Evolutionary conservation across 2,113 vertebrate genomes (phyloP).

Genomic region (Lycocorax pyrrhopterus): DNA sequence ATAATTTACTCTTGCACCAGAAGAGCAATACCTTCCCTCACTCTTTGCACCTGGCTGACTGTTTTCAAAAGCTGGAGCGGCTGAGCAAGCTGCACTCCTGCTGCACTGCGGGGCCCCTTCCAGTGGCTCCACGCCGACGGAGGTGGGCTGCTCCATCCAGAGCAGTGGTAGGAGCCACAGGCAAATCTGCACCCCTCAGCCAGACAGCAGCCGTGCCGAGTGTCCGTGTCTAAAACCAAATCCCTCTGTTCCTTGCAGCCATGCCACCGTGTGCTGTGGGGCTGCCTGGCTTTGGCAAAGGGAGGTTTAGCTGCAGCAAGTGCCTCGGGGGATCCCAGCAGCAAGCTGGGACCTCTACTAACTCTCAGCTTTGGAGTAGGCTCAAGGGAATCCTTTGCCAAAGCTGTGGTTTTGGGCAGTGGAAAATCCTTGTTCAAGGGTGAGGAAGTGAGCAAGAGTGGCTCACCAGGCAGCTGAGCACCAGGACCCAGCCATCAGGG

Average conservation of each 20-base stretch:
- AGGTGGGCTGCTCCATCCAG: not conserved
- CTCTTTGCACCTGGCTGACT: not conserved
- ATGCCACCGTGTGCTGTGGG: fast-evolving
- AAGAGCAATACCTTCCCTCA: not conserved
- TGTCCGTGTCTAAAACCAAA: fast-evolving
- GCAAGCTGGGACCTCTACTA: not conserved
- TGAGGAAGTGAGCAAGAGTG: not conserved
- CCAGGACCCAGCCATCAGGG: fast-evolving
- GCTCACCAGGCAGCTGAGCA: not conserved
- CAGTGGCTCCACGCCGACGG: fast-evolving
- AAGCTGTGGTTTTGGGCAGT: not conserved
- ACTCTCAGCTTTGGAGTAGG: not conserved
- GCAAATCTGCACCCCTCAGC: not conserved
- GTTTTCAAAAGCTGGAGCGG: not conserved
- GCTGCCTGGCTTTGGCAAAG: not conserved
- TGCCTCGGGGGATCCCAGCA: not conserved
- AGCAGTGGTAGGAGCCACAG: not conserved
- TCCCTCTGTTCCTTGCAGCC: not conserved
- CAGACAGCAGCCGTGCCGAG: fast-evolving
- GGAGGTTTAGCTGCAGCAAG: not conserved
- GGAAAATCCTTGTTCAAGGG: not conserved
- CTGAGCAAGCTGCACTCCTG: not conserved
- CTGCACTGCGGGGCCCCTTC: not conserved
- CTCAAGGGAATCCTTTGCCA: not conserved
- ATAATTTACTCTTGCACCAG: not conserved